A percentile compares a stretch with the other conserved stretches of the same genome.
Conservation (phyloP, 1,140 invertebrate genomes). For the Drosophila watanabei region DNA sequence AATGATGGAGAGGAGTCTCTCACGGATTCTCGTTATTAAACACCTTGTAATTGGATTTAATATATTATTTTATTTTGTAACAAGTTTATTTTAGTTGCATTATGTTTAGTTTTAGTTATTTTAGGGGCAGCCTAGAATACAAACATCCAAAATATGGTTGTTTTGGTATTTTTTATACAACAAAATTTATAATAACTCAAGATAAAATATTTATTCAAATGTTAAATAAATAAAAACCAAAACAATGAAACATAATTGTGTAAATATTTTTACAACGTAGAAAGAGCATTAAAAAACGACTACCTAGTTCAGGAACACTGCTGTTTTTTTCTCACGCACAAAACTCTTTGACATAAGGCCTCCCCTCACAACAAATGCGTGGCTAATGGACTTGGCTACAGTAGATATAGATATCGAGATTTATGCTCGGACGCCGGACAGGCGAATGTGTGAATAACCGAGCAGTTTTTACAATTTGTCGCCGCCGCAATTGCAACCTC, state of each 20-base stretch:
- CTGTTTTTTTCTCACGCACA: constrained; percentile 39
- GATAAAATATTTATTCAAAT: too few species aligned
- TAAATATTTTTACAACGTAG: background rate
- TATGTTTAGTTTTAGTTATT: too few species aligned
- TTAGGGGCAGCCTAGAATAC: too few species aligned
- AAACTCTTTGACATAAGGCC: constrained; percentile 53
- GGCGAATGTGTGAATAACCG: constrained; percentile 29
- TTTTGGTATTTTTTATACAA: background rate
- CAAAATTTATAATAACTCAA: background rate
- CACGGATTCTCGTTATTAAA: accelerated
- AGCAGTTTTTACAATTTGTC: constrained; percentile 56
- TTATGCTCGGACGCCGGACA: constrained; percentile 29
- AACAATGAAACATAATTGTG: too few species aligned
- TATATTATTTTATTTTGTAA: too few species aligned
- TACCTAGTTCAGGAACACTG: background rate
- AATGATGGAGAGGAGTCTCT: background rate
- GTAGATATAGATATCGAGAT: constrained; percentile 52
- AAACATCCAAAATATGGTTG: too few species aligned
- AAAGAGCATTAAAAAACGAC: background rate
- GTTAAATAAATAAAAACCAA: too few species aligned
- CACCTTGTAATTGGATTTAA: background rate
- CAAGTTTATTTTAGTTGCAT: too few species aligned
- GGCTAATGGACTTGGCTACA: constrained; percentile 49
- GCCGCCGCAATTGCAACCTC: constrained; percentile 14
- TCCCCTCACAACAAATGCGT: constrained; percentile 46